phyloP scores from a whole-genome alignment of 1,140 invertebrate genomes.

The Phthorimaea operculella region DNA sequence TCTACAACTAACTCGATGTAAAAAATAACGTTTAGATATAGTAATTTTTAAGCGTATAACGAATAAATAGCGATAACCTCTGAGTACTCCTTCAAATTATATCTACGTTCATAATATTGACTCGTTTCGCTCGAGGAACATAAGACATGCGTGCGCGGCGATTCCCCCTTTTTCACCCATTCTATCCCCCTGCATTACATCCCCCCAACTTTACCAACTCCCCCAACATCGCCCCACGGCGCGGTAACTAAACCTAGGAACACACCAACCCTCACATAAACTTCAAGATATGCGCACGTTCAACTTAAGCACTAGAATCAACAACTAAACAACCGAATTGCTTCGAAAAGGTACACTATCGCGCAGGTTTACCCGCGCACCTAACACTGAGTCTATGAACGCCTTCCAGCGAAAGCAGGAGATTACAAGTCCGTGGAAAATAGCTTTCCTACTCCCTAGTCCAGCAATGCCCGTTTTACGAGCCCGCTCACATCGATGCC shows the following conservation, averaged over 20 bases:
- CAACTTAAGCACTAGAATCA: constrained; percentile 49
- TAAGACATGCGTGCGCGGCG: constrained; percentile 48
- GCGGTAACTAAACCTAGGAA: constrained; percentile 44
- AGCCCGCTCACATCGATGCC: constrained; percentile 11
- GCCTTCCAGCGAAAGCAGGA: constrained; percentile 30
- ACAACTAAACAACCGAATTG: constrained; percentile 25
- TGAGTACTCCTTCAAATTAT: constrained; percentile 31
- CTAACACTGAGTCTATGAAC: constrained; percentile 27
- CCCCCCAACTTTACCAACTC: too few species aligned
- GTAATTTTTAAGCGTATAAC: constrained; percentile 35
- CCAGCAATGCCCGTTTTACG: background rate
- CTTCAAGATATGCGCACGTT: constrained; percentile 60
- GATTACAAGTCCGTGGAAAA: constrained; percentile 34
- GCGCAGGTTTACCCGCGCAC: constrained; percentile 13
- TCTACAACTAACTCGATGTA: constrained; percentile 25
- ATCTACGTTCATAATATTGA: constrained; percentile 29
- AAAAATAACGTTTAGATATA: constrained; percentile 35
- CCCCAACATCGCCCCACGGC: constrained; percentile 5
- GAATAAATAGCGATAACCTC: constrained; percentile 52
- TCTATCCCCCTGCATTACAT: too few species aligned
- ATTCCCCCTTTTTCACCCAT: constrained; percentile 9
- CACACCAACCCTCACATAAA: constrained; percentile 48
- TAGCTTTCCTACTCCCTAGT: constrained; percentile 5
- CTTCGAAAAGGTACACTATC: constrained; percentile 22
- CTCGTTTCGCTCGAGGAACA: constrained; percentile 44